phyloP scores from a whole-genome alignment of 2,888 invertebrate species.

The Drosophila rellima region DNA sequence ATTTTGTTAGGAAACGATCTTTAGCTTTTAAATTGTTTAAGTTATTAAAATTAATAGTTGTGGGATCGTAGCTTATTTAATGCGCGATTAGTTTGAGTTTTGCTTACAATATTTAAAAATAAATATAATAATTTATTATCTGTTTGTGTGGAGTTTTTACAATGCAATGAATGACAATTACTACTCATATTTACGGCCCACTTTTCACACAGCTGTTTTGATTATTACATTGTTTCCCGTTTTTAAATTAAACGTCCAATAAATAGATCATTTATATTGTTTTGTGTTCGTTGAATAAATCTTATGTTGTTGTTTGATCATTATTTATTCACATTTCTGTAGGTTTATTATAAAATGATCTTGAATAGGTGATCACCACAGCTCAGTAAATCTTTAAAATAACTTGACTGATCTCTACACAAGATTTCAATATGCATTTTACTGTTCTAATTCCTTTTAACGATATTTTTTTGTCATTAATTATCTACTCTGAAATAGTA shows the following conservation, averaged over 20 bases:
- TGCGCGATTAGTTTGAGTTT: not conserved
- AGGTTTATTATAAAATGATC: not conserved
- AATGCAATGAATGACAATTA: slow-evolving; percentile 1
- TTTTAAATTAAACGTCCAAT: not conserved
- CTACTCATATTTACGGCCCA: slow-evolving; percentile 5
- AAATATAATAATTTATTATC: slow-evolving; percentile 1
- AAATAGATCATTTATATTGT: not conserved
- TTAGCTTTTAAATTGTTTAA: not conserved
- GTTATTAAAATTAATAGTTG: not conserved
- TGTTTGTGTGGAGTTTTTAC: not conserved
- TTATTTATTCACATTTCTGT: not conserved
- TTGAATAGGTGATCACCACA: not conserved
- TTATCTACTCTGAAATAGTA: not conserved
- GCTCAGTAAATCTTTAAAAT: not conserved
- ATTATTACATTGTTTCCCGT: not conserved
- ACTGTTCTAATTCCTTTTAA: no score
- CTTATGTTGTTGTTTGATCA: not conserved
- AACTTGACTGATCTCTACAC: not conserved
- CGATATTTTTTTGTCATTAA: not conserved
- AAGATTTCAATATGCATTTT: no score
- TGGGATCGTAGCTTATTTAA: not conserved
- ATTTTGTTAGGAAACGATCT: not conserved
- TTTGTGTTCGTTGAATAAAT: not conserved
- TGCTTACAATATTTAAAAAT: not conserved
- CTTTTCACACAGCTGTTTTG: slow-evolving; percentile 4